A percentile compares a stretch with the other conserved stretches of the same genome.
Evolutionary conservation across 2,113 vertebrate genomes (phyloP).

Genomic region (Trinectes maculatus): DNA sequence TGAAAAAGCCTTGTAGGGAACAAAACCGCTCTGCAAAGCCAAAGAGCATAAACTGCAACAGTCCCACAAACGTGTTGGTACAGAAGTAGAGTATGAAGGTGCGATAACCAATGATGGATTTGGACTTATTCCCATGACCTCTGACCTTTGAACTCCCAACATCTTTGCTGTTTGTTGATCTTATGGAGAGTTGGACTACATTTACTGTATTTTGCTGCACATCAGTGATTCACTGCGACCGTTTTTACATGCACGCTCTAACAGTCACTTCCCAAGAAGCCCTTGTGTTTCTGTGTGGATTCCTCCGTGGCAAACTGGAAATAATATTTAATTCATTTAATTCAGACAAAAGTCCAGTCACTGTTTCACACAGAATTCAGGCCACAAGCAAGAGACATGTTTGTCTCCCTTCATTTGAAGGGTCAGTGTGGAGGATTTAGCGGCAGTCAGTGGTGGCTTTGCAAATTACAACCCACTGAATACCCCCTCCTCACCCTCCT

Average conservation of each 20-base stretch:
- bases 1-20: conserved; percentile 9
- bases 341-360: too few relatives aligned
- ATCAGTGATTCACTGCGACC: background rate
- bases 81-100: background rate
- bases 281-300: background rate
- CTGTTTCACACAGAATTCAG: too few relatives aligned
- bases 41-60: conserved; percentile 51
- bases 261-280: background rate
- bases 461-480: background rate
- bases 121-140: conserved; percentile 14
- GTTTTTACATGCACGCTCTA: background rate
- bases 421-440: background rate
- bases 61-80: conserved; percentile 17
- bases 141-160: conserved; percentile 9
- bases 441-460: background rate
- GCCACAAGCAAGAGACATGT: background rate
- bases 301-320: background rate
- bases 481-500: background rate
- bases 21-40: conserved; percentile 19
- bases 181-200: background rate
- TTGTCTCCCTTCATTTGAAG: background rate
- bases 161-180: background rate
- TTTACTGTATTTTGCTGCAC: background rate
- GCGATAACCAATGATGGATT: conserved; percentile 22
- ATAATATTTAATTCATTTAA: too few relatives aligned